A percentile compares a stretch with the other conserved stretches of the same genome.
Evolutionary conservation across 2,797 vertebrate species (phyloP).

Genomic region (Vespertilio murinus): DNA sequence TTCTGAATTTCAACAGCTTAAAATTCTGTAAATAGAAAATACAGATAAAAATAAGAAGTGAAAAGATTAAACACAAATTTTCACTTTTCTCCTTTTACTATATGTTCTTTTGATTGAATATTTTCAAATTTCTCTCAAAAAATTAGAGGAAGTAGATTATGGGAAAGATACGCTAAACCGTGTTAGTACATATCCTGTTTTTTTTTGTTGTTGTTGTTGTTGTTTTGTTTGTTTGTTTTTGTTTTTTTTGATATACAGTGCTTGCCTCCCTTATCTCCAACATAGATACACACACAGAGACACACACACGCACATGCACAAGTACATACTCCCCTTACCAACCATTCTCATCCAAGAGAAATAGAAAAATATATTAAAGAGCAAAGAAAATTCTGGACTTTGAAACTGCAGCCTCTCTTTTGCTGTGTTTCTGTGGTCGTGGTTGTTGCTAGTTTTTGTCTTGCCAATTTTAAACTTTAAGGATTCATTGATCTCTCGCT

Average conservation of each 20-base stretch:
- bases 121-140: neutral
- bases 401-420: neutral
- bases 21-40: neutral
- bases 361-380: neutral
- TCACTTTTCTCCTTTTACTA: neutral
- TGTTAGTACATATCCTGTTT: neutral
- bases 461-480: conserved; percentile 40
- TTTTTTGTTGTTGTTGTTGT: neutral
- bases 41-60: neutral
- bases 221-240: no score
- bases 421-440: neutral
- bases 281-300: no score
- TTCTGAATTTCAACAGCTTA: neutral
- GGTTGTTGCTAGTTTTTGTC: neutral
- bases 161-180: neutral
- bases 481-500: neutral
- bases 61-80: neutral
- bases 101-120: neutral
- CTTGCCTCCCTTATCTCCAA: neutral
- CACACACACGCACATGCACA: no score
- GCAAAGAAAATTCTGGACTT: neutral
- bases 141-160: neutral
- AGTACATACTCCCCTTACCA: neutral
- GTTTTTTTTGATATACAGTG: neutral
- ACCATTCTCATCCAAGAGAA: neutral